Conservation (phyloP, 2,888 invertebrate species). For the Chloroclystis v-ata region DNA sequence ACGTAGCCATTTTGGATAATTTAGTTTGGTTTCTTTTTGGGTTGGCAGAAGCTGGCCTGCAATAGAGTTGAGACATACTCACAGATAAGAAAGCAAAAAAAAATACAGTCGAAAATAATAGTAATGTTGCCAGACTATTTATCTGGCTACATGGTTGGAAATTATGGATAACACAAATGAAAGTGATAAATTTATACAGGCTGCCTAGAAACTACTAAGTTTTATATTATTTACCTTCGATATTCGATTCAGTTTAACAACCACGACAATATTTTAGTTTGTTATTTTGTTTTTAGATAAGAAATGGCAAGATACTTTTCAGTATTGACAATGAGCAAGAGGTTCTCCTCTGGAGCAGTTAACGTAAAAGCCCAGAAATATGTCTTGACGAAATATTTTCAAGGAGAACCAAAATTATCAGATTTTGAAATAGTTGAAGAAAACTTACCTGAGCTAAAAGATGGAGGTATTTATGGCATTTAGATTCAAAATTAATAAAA, state of each 20-base stretch:
- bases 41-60: background rate
- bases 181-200: too few species aligned
- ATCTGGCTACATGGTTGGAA: too few species aligned
- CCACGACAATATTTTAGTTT: too few species aligned
- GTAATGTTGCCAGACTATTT: too few species aligned
- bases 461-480: conserved; percentile 79
- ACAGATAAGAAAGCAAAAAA: too few species aligned
- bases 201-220: too few species aligned
- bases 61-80: too few species aligned
- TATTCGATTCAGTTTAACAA: too few species aligned
- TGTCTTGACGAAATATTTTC: conserved; percentile 80
- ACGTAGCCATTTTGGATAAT: conserved; percentile 25
- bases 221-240: too few species aligned
- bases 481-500: too few species aligned
- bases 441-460: conserved; percentile 79
- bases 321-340: conserved; percentile 29
- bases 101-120: background rate
- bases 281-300: conserved; percentile 5
- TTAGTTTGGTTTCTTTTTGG: conserved; percentile 8
- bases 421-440: conserved; percentile 84
- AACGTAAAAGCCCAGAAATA: conserved; percentile 80
- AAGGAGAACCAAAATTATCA: conserved; percentile 80
- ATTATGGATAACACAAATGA: too few species aligned
- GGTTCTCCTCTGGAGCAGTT: conserved; percentile 48
- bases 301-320: conserved; percentile 18